Evolutionary conservation across 2,113 vertebrate species (phyloP).

Genomic region (Agapornis roseicollis): DNA sequence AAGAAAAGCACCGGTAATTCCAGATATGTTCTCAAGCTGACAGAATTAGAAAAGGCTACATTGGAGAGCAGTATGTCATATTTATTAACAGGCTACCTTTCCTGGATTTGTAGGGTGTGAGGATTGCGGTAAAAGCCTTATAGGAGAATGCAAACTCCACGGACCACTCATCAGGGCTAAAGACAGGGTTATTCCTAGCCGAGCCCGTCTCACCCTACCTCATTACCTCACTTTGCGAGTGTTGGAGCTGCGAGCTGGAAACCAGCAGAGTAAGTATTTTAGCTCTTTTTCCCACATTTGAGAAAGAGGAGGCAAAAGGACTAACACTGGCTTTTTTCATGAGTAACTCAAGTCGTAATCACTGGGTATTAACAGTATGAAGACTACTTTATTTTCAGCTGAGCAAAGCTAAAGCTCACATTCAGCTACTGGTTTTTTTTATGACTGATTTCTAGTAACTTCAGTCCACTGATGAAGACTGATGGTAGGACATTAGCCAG

Average conservation of each 20-base stretch:
- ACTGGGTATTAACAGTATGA: neutral
- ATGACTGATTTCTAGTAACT: neutral
- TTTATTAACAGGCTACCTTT: conserved; percentile 44
- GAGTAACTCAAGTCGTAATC: neutral
- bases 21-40: neutral
- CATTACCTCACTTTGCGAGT: conserved; percentile 64
- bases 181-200: conserved; percentile 64
- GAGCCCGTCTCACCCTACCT: conserved; percentile 66
- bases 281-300: neutral
- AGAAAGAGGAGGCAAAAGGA: neutral
- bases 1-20: neutral
- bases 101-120: conserved; percentile 66
- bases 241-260: conserved; percentile 65
- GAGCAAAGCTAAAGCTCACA: neutral
- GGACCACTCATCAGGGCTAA: conserved; percentile 65
- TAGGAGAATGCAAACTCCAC: conserved; percentile 63
- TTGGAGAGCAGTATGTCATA: neutral
- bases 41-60: neutral
- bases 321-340: neutral
- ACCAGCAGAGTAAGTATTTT: conserved; percentile 64
- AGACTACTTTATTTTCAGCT: neutral
- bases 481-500: neutral
- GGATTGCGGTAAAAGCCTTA: conserved; percentile 65
- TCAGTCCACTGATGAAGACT: neutral
- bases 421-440: neutral